A percentile compares a stretch with the other conserved stretches of the same genome.
These are phyloP conservation scores for Mycalesis mineus DNA, from an alignment of 2,888 invertebrate species.

Conservation along the genomic window DNA sequence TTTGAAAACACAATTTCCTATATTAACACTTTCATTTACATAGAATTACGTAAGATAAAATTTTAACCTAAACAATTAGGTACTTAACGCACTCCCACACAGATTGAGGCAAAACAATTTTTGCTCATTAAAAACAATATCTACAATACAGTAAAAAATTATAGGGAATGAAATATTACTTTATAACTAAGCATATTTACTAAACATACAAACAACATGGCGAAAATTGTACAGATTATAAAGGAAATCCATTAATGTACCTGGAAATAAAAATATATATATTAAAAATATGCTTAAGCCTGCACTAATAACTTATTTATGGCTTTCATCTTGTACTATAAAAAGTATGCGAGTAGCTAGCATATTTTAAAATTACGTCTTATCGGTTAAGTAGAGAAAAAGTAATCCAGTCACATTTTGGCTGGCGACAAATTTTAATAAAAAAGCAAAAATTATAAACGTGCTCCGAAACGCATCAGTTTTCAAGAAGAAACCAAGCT, in stretches of 20 bases:
- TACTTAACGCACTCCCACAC: not conserved
- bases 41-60: not conserved
- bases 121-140: constrained; percentile 4
- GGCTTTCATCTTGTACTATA: not conserved
- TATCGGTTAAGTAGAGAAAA: no score
- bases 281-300: not conserved
- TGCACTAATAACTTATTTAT: no score
- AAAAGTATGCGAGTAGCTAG: no score
- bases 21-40: not conserved
- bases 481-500: no score
- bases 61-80: not conserved
- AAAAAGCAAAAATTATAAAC: no score
- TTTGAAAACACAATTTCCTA: not conserved
- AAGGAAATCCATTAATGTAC: not conserved
- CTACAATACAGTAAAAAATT: constrained; percentile 17
- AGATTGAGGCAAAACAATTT: not conserved
- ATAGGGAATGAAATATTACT: constrained; percentile 22
- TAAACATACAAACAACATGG: constrained; percentile 6
- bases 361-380: no score
- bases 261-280: not conserved
- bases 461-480: no score
- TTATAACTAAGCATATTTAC: constrained; percentile 1
- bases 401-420: no score
- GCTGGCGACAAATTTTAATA: no score
- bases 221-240: constrained; percentile 1